Evolutionary conservation across 2,888 invertebrate species (phyloP), one percentile per base, ranked within the genome.

Genomic region (Drosophila helvetica): DNA sequence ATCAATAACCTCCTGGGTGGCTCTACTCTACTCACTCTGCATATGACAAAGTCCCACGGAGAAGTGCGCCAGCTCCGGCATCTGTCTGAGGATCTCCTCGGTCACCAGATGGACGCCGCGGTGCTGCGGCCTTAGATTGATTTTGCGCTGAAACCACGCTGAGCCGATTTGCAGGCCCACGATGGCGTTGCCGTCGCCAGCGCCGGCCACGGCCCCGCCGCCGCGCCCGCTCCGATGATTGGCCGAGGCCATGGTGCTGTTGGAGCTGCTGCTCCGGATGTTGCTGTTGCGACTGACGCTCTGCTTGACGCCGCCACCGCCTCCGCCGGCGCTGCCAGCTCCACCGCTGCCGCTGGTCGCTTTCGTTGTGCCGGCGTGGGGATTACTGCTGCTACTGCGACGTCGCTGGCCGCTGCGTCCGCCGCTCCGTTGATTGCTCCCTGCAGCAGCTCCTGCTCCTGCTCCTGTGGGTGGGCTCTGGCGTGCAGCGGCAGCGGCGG

Each of bases 91-190:
- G 91, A 99, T 97, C 94, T 98, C 98, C 93, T 99, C 98, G 80
- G 98, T 98, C 90, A 99, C 97, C 90, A 98, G 95, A 94, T 99
- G 98, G 92, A 98, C 98, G 91, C 98, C 98, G 92, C 98, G 95
- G 93, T 98, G 98, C 93, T 98, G 98, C 90, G 98, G 97, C 93
- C 98, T 95, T 93, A 99, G 95, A 93, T 97, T 97, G 93, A 99
- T 96, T 94, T 98, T 98, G 93, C 97, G 96, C 94, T 99, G 98
- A 94, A 98, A 98, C 98, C 98, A 99, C 93, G 98, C 98, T 93
- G 97, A 97, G 93, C 98, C 98, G 92, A 96, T 96, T 94, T 97
- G 97, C 93, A 98, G 96, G 93, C 97, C 97, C 72, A 80, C 77
- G 50, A 80, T 86, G 62, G 77, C 82, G 71, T 86, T 90, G 64